These are phyloP conservation scores for Apus apus DNA, from an alignment of 2,113 vertebrate species.

Conservation along the genomic window DNA sequence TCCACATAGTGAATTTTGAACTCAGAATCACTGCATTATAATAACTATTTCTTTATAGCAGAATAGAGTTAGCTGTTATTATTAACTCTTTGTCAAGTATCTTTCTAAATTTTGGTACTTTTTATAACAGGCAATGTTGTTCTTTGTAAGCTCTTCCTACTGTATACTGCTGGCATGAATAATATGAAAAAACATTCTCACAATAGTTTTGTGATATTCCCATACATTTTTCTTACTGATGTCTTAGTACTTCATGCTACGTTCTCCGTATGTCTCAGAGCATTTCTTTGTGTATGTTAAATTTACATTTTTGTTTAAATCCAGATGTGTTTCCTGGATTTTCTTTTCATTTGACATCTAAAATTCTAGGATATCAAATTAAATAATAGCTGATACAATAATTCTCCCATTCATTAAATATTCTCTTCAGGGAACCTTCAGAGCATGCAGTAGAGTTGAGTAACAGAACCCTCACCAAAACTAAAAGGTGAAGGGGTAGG, in stretches of 20 bases:
- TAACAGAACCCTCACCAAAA: neutral
- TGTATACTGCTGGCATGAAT: neutral
- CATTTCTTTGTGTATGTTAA: neutral
- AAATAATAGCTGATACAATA: neutral
- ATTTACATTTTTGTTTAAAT: neutral
- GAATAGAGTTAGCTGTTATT: neutral
- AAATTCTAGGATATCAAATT: neutral
- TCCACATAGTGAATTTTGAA: neutral
- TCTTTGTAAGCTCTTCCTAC: neutral
- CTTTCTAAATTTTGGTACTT: neutral
- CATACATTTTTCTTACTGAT: neutral
- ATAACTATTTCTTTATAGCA: neutral
- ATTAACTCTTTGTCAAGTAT: neutral
- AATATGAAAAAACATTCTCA: neutral
- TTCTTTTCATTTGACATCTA: neutral
- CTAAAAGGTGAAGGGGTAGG: fast-evolving
- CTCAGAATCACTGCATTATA: neutral
- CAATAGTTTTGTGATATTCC: neutral
- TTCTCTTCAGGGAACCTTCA: neutral
- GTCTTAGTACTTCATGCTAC: neutral
- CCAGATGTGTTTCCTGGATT: neutral
- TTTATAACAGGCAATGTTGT: neutral
- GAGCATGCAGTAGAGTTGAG: neutral
- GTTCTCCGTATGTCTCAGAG: neutral
- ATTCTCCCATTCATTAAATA: neutral